Percentiles rank a stretch among this genome's conserved stretches.
These are phyloP conservation scores for Actinopyga echinites DNA, from an alignment of 53 echinoderm and acorn worm species.

Conservation along the genomic window DNA sequence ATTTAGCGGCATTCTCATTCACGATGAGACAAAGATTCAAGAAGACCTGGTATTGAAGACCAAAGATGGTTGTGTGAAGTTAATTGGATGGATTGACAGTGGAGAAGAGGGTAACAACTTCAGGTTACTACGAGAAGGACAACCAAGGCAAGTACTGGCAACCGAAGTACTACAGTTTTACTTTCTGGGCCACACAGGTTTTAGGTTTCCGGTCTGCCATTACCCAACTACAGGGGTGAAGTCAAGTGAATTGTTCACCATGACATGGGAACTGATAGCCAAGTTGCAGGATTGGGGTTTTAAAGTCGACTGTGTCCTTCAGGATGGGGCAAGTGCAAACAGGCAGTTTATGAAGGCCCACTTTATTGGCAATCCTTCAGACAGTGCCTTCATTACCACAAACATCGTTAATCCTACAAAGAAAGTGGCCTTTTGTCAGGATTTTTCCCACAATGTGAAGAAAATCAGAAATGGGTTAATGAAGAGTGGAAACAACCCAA, in stretches of 20 bases:
- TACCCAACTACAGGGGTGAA: slow-evolving; percentile 16
- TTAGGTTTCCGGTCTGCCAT: slow-evolving; percentile 30
- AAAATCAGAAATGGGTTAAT: slow-evolving; percentile 21
- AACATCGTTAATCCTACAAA: slow-evolving; percentile 2
- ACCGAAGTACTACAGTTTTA: neutral
- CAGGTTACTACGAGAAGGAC: neutral
- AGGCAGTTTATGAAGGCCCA: slow-evolving; percentile 28
- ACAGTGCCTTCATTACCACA: neutral
- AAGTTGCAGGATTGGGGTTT: slow-evolving; percentile 1
- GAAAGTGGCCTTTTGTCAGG: neutral
- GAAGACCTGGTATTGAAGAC: slow-evolving; percentile 20
- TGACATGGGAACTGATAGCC: slow-evolving; percentile 15
- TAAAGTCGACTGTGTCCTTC: neutral
- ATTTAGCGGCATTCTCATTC: neutral
- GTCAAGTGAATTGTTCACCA: slow-evolving; percentile 4
- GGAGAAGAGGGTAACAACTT: slow-evolving; percentile 14
- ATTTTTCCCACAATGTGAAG: slow-evolving; percentile 42
- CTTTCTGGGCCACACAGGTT: slow-evolving; percentile 41
- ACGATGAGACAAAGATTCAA: slow-evolving; percentile 41
- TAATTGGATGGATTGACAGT: slow-evolving; percentile 14
- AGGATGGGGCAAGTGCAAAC: slow-evolving; percentile 24
- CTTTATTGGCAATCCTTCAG: neutral
- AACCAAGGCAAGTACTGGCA: neutral
- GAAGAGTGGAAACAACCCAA: slow-evolving; percentile 8
- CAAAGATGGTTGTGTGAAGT: neutral